phyloP scores from a whole-genome alignment of 2,113 vertebrate species.

The Rhinichthys klamathensis region DNA sequence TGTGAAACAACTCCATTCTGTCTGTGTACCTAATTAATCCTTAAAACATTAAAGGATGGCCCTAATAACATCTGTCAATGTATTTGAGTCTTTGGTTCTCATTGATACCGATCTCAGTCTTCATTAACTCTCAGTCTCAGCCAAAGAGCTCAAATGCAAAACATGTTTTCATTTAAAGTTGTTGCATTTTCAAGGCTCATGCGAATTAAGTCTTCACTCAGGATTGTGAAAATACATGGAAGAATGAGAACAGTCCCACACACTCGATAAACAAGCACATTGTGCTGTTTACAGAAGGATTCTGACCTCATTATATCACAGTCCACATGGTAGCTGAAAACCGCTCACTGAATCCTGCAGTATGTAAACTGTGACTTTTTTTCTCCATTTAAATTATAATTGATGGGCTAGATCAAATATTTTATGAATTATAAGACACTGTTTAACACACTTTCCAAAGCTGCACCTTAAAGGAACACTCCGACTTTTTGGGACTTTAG shows the following conservation, averaged over 20 bases:
- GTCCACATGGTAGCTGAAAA: slow-evolving; percentile 36
- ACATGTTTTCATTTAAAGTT: slow-evolving; percentile 36
- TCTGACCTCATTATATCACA: slow-evolving; percentile 44
- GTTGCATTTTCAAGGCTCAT: slow-evolving; percentile 23
- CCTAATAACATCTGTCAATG: not conserved
- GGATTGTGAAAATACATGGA: slow-evolving; percentile 38
- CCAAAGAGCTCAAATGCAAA: slow-evolving; percentile 14
- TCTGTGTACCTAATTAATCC: not conserved
- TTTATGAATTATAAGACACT: not conserved
- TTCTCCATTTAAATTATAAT: slow-evolving; percentile 2
- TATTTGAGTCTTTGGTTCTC: not conserved
- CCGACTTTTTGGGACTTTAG: too few relatives aligned
- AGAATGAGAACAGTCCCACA: slow-evolving; percentile 34
- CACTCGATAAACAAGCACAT: slow-evolving; percentile 34
- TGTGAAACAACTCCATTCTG: not conserved
- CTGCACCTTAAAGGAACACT: too few relatives aligned
- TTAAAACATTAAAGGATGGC: not conserved
- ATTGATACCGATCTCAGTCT: not conserved
- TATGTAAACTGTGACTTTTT: slow-evolving; percentile 22
- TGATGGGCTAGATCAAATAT: slow-evolving; percentile 12
- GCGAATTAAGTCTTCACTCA: slow-evolving; percentile 26
- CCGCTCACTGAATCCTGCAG: slow-evolving; percentile 15
- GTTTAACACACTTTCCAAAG: not conserved
- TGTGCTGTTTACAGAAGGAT: slow-evolving; percentile 45
- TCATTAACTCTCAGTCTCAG: not conserved